phyloP scores from a whole-genome alignment of 2,113 vertebrate species.

The Nothobranchius kuhntae region DNA sequence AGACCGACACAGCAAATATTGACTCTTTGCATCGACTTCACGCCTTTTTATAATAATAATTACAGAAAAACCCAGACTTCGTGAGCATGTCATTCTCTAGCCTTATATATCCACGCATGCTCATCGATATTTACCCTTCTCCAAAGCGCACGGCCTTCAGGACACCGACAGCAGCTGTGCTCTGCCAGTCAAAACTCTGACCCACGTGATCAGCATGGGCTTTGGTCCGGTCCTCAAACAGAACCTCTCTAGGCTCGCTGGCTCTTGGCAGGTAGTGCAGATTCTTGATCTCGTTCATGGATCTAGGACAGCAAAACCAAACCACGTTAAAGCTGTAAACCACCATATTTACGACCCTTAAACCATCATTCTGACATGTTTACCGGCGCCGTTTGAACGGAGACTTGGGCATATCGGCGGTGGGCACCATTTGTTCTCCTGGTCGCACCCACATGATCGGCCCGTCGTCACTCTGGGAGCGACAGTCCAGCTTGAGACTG shows the following conservation, averaged over 20 bases:
- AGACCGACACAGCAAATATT: too few species aligned
- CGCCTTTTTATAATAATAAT: too few species aligned
- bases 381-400: slow-evolving; percentile 97
- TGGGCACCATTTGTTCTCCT: slow-evolving; percentile 98
- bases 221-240: slow-evolving; percentile 95
- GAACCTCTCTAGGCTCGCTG: slow-evolving; percentile 94
- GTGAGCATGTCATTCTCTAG: too few species aligned
- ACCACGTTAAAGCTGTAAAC: rapidly evolving
- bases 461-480: slow-evolving; percentile 96
- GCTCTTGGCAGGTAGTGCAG: slow-evolving; percentile 96
- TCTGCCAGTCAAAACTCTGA: slow-evolving; percentile 99
- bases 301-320: slow-evolving; percentile 71
- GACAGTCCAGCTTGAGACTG: slow-evolving; percentile 91
- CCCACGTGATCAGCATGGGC: slow-evolving; percentile 97
- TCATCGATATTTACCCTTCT: slow-evolving; percentile 83
- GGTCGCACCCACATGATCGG: slow-evolving; percentile 99
- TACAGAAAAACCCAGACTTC: too few species aligned
- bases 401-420: slow-evolving; percentile 98
- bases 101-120: too few species aligned
- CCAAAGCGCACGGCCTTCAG: slow-evolving; percentile 97
- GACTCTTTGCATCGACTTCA: too few species aligned
- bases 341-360: background rate
- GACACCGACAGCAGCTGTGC: slow-evolving; percentile 95
- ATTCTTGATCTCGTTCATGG: slow-evolving; percentile 98
- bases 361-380: background rate